Evolutionary conservation across 2,888 invertebrate genomes (phyloP), one percentile per base, ranked within the genome.

Genomic region (Drosophila lutescens): DNA sequence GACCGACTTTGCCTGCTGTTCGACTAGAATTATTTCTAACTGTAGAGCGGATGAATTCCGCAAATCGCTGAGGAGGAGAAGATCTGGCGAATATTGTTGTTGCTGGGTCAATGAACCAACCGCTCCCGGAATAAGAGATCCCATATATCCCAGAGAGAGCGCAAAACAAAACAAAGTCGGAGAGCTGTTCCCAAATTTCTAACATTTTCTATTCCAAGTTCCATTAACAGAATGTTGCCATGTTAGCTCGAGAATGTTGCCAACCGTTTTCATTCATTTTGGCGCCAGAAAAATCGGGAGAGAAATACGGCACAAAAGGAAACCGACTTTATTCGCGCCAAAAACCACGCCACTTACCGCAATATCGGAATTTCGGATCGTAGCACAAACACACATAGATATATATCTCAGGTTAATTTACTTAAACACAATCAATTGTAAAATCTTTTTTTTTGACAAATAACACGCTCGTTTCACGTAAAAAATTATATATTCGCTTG

Each of bases 31-130:
- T 49, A 49, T 17, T 49, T 51, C 70, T 51, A 79, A 86, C 86
- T 61, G 83, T 86, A 69, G 56, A 34, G 32, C 50, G 32, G 70
- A 51, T 57, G 70, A 46, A 44, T 36, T 32, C 43, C 13, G 59
- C 60, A 26, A 6, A n/a, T 15, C 47, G 47, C 47, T 17, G 47
- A 1, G 15, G 20, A 26, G 43, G 71, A 71, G 76, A 76, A 73
- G 62, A 77, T 58, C 60, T 49, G 72, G 50, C 77, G 49, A 55
- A 49, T 59, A 58, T 49, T 72, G 72, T 74, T 74, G 46, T 65
- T 54, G 71, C 50, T 79, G 77, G 88, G 88, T 84, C 83, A 88
- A 79, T 78, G 83, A 88, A 83, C 88, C 78, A 55, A 73, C 77
- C 34, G 12, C 34, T 12, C 63, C 57, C 53, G 46, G 10, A 20